Evolutionary conservation across 2,888 invertebrate genomes (phyloP).

Genomic region (Proisotoma minuta): DNA sequence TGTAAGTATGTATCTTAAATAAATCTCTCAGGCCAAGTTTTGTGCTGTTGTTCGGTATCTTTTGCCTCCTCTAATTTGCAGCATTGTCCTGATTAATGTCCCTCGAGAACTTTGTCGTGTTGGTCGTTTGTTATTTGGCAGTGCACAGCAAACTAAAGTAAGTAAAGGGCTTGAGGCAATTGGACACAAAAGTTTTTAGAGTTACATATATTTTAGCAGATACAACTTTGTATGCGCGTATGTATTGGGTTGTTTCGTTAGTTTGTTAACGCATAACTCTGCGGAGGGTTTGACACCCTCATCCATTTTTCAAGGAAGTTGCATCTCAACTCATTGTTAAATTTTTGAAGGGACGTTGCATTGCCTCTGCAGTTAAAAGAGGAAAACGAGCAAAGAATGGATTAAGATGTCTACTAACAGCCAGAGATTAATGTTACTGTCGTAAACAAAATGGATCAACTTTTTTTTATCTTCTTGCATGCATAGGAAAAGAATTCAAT

Average conservation of each 20-base stretch:
- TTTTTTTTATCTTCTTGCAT: too few species aligned
- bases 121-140: background rate
- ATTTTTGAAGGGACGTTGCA: background rate
- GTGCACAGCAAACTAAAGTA: too few species aligned
- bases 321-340: too few species aligned
- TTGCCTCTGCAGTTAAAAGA: background rate
- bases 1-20: background rate
- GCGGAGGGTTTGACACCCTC: background rate
- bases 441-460: background rate
- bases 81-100: slow-evolving; percentile 12
- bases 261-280: background rate
- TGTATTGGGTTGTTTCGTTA: background rate
- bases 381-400: background rate
- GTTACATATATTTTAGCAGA: background rate
- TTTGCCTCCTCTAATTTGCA: slow-evolving; percentile 1
- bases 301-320: background rate
- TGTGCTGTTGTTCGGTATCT: background rate
- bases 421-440: slow-evolving; percentile 9
- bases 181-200: background rate
- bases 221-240: background rate
- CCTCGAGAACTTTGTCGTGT: slow-evolving; percentile 9
- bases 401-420: slow-evolving; percentile 4
- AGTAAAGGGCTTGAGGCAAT: too few species aligned
- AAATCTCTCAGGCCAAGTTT: background rate
- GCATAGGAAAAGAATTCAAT: background rate